A percentile compares a stretch with the other conserved stretches of the same genome.
Evolutionary conservation across 2,113 vertebrate genomes (phyloP).

Genomic region (Connochaetes taurinus): DNA sequence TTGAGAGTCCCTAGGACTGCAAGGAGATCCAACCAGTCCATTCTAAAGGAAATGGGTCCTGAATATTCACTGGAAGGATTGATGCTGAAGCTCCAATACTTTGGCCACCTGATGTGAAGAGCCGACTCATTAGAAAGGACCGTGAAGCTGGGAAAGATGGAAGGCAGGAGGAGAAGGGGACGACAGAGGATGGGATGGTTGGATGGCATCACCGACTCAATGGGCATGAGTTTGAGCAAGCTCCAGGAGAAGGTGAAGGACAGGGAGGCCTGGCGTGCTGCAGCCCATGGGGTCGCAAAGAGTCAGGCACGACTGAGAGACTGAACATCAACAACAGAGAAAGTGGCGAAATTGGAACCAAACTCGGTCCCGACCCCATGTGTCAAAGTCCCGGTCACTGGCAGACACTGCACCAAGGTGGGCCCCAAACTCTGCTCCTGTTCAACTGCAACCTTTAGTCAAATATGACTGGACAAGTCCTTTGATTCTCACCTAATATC

Average conservation of each 20-base stretch:
- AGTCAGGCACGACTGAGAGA: neutral
- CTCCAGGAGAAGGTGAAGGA: neutral
- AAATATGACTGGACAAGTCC: no score
- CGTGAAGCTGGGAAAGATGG: neutral
- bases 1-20: neutral
- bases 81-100: neutral
- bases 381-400: rapidly evolving
- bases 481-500: neutral
- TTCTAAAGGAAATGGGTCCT: neutral
- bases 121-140: neutral
- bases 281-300: neutral
- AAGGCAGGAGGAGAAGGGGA: neutral
- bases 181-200: neutral
- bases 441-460: neutral
- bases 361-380: rapidly evolving
- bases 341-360: neutral
- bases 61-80: neutral
- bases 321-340: neutral
- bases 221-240: neutral
- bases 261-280: neutral
- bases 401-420: no score
- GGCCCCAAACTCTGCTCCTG: neutral
- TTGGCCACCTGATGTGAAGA: neutral
- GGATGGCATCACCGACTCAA: neutral
- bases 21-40: neutral